These are phyloP conservation scores for Orchestia grillus DNA, from an alignment of 1,140 invertebrate species.

Conservation along the genomic window DNA sequence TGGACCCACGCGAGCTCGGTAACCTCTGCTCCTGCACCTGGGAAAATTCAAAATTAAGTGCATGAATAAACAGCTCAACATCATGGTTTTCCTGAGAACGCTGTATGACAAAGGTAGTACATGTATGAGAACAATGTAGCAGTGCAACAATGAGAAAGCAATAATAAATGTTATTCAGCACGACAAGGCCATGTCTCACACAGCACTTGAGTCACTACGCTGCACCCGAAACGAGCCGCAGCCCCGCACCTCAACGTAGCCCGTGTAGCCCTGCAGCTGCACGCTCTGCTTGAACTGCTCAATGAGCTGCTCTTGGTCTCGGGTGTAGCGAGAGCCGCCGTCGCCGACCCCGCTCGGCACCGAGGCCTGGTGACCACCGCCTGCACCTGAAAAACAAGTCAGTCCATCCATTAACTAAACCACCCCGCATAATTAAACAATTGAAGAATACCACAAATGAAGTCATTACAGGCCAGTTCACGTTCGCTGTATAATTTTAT, in stretches of 20 bases:
- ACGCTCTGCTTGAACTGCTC: slow-evolving; percentile 47
- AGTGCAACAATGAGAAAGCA: background rate
- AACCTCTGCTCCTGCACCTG: background rate
- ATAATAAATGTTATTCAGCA: background rate
- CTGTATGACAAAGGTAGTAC: background rate
- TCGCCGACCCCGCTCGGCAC: background rate
- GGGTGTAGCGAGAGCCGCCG: slow-evolving; percentile 15
- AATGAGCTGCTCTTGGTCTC: slow-evolving; percentile 23
- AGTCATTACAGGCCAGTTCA: too few species aligned
- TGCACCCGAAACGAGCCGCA: background rate
- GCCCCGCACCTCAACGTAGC: background rate
- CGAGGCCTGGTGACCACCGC: background rate
- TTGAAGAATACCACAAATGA: too few species aligned
- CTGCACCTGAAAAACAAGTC: background rate
- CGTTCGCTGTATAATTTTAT: too few species aligned
- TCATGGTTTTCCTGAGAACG: background rate
- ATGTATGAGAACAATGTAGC: too few species aligned
- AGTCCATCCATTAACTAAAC: background rate
- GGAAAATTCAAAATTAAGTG: background rate
- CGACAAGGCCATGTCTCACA: background rate
- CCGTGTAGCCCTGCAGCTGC: slow-evolving; percentile 24
- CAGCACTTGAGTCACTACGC: too few species aligned
- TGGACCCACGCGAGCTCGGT: background rate
- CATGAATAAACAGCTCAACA: background rate
- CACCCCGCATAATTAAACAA: too few species aligned